Base-by-base conservation (phyloP, 1,140 invertebrate genomes). In the Ectropis grisescens region DNA sequence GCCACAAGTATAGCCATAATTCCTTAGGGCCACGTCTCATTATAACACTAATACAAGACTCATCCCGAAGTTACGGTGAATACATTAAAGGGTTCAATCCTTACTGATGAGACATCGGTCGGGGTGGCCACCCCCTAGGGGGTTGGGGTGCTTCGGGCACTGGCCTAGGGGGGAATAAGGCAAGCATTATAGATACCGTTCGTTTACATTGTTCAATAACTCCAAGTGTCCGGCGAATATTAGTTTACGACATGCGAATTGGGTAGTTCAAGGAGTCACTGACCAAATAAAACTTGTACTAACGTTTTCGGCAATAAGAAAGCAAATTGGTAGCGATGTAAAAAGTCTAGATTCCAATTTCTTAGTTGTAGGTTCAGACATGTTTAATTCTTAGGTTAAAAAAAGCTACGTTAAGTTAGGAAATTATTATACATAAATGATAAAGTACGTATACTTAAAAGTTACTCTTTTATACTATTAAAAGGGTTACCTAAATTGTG, bases 201-300 rank as follows among this genome's bases (percentile, higher is more conserved):
- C 75, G 76, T 80, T 80, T 80, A 80, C 75, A 76, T 76, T 80
- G 71, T 80, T 70, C 75, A 76, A 80, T 80, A 80, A 76, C 70
- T 80, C 68, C 66, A 75, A 80, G 75, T 75, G 75, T 78, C 70
- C 75, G 59, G 51, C 71, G 71, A 68, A 72, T 80, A 80, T 80
- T 76, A 75, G 68, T 76, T 76, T 80, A 80, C 72, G 68, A 62
- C 54, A 58, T 66, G 58, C 64, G 52, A 19, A 8, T 8, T 19
- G 8, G n/a, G n/a, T n/a, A n/a, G n/a, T n/a, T n/a, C n/a, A n/a
- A n/a, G n/a, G n/a, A n/a, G n/a, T n/a, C n/a, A n/a, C n/a, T n/a
- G n/a, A n/a, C n/a, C n/a, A n/a, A n/a, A n/a, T n/a, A n/a, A n/a
- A n/a, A n/a, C n/a, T n/a, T n/a, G n/a, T n/a, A n/a, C n/a, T n/a